These are phyloP conservation scores for Grantiella picta DNA, from an alignment of 2,113 vertebrate genomes.

Conservation along the genomic window DNA sequence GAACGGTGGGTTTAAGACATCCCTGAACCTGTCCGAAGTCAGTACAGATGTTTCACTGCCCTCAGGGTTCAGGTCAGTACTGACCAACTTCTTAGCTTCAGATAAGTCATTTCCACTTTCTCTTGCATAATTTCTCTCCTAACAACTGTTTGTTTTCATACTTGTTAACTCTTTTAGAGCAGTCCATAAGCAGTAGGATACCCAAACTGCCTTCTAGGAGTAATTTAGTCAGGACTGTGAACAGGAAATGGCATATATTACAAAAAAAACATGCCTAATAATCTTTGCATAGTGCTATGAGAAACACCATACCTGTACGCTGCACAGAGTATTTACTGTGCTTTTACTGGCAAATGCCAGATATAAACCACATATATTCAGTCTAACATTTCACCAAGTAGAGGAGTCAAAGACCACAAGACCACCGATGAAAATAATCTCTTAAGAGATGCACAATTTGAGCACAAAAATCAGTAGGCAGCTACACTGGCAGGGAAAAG, in stretches of 20 bases:
- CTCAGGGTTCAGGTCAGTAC: not conserved
- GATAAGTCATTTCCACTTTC: not conserved
- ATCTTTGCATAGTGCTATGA: not conserved
- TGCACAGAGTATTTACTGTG: not conserved
- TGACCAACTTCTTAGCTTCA: not conserved
- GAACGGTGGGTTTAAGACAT: not conserved
- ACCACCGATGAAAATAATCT: not conserved
- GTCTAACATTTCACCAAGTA: not conserved
- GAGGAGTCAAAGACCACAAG: not conserved
- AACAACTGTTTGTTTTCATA: not conserved
- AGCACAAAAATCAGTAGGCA: not conserved
- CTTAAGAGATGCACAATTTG: not conserved
- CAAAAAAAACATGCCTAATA: not conserved
- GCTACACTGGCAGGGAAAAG: not conserved
- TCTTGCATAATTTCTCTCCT: not conserved
- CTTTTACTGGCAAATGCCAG: not conserved
- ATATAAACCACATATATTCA: not conserved
- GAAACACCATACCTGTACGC: not conserved
- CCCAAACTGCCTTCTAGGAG: not conserved
- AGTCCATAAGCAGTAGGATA: not conserved
- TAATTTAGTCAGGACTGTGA: not conserved
- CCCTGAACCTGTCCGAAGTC: not conserved
- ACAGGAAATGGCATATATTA: not conserved
- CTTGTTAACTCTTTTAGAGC: not conserved
- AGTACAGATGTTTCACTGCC: accelerated